Conservation (phyloP, 2,888 invertebrate genomes). For the Ichneumoninae sp. region DNA sequence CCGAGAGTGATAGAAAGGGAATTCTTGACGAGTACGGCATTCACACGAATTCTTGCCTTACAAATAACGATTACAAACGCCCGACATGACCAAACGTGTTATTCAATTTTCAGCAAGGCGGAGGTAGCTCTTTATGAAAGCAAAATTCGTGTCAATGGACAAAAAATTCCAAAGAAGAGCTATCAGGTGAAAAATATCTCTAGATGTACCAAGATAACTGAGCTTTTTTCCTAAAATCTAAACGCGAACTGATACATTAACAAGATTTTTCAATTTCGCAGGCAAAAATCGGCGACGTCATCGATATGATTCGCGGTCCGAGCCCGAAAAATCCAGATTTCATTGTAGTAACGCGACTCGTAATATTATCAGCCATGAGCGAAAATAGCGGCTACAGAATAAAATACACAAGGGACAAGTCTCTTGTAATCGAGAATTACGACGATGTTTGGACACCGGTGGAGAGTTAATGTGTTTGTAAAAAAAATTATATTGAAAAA, state of each 20-base stretch:
- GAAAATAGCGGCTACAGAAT: slow-evolving; percentile 86
- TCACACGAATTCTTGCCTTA: too few relatives aligned
- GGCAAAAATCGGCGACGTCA: slow-evolving; percentile 90
- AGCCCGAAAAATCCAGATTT: slow-evolving; percentile 89
- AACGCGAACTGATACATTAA: background rate
- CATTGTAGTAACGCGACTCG: slow-evolving; percentile 89
- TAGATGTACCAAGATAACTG: slow-evolving; percentile 1
- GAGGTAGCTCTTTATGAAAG: slow-evolving; percentile 93
- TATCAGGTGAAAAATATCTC: slow-evolving; percentile 84
- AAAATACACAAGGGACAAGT: slow-evolving; percentile 89
- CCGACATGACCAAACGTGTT: slow-evolving; percentile 50
- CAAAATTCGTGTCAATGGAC: slow-evolving; percentile 92
- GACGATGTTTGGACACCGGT: slow-evolving; percentile 85
- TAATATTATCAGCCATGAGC: slow-evolving; percentile 86
- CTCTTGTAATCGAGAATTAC: slow-evolving; percentile 91
- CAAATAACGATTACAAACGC: too few relatives aligned
- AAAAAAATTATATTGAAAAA: slow-evolving; percentile 18
- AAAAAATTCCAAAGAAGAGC: slow-evolving; percentile 91
- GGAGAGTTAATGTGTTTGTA: slow-evolving; percentile 34
- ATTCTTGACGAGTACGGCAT: too few relatives aligned
- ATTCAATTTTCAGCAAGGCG: slow-evolving; percentile 88
- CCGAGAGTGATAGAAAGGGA: too few relatives aligned
- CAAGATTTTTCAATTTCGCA: slow-evolving; percentile 79
- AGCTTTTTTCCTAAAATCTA: background rate
- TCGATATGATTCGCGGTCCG: slow-evolving; percentile 90